phyloP scores from a whole-genome alignment of 2,797 vertebrate species.

The Caiman crocodilus region DNA sequence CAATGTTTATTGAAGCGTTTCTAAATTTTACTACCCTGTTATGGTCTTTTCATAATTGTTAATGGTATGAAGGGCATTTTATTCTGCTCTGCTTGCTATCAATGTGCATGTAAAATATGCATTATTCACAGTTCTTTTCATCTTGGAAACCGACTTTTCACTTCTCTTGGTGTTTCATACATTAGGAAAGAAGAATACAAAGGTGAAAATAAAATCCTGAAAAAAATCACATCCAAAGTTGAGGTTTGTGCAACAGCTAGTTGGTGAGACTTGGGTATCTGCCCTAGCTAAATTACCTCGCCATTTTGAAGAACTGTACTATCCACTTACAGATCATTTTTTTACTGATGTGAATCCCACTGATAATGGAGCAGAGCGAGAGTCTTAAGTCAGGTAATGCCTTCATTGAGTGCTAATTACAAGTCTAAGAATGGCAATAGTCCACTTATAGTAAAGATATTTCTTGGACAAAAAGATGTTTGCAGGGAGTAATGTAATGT shows the following conservation, averaged over 20 bases:
- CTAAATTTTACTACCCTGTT: slow-evolving; percentile 59
- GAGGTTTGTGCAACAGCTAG: neutral
- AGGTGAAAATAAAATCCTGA: neutral
- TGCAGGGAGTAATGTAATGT: neutral
- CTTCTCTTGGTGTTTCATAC: neutral
- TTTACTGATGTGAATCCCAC: slow-evolving; percentile 6
- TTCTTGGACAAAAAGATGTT: neutral
- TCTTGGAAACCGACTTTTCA: slow-evolving; percentile 18
- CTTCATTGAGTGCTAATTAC: neutral
- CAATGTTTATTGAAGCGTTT: slow-evolving; percentile 53
- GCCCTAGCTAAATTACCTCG: neutral
- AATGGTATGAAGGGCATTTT: slow-evolving; percentile 63
- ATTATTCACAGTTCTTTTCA: slow-evolving; percentile 60
- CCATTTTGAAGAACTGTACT: neutral
- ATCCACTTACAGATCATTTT: neutral
- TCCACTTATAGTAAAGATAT: neutral
- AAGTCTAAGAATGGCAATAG: neutral
- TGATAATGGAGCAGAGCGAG: slow-evolving; percentile 8
- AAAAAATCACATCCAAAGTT: neutral
- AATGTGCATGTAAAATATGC: slow-evolving; percentile 33
- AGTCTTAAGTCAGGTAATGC: neutral
- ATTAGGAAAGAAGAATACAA: neutral
- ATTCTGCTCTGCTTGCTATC: slow-evolving; percentile 68
- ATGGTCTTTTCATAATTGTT: slow-evolving; percentile 69
- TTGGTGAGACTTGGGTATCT: neutral